A percentile compares a stretch with the other conserved stretches of the same genome.
Conservation (phyloP, 2,888 invertebrate species). For the Beris chalybata region DNA sequence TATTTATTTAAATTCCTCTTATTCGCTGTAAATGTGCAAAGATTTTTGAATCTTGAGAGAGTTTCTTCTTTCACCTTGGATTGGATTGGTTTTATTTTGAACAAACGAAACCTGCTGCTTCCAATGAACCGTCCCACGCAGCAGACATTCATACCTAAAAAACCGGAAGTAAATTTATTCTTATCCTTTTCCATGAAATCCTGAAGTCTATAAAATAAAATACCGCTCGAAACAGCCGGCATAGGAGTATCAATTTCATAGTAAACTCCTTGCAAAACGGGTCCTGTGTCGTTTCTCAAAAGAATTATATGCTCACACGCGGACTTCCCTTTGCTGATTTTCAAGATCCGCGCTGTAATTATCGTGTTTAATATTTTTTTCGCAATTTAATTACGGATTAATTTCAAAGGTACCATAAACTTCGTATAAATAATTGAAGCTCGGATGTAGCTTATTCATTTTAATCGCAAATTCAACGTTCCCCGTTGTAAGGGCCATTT, state of each 20-base stretch:
- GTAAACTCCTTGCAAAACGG: conserved; percentile 50
- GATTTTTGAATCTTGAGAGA: conserved; percentile 49
- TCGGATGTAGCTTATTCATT: conserved; percentile 41
- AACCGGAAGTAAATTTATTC: neutral
- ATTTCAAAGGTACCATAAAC: conserved; percentile 46
- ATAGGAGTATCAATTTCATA: conserved; percentile 48
- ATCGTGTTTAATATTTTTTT: conserved; percentile 7
- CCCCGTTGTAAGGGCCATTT: conserved; percentile 42
- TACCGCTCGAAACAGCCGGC: conserved; percentile 33
- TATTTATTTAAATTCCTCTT: conserved; percentile 39
- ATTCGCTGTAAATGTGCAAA: conserved; percentile 47
- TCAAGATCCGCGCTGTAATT: conserved; percentile 47
- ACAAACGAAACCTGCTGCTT: conserved; percentile 48
- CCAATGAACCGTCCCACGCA: conserved; percentile 48
- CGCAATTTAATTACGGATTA: neutral
- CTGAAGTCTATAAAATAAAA: conserved; percentile 8
- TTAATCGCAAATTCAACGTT: conserved; percentile 48
- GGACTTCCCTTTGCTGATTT: conserved; percentile 47
- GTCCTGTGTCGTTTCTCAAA: conserved; percentile 47
- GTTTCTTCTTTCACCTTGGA: conserved; percentile 35
- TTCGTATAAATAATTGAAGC: conserved; percentile 48
- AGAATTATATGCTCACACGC: conserved; percentile 46
- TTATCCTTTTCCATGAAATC: neutral
- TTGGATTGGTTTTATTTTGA: conserved; percentile 44
- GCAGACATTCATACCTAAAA: conserved; percentile 46